Evolutionary conservation across 2,113 vertebrate genomes (phyloP).

Genomic region (Ochotona princeps): DNA sequence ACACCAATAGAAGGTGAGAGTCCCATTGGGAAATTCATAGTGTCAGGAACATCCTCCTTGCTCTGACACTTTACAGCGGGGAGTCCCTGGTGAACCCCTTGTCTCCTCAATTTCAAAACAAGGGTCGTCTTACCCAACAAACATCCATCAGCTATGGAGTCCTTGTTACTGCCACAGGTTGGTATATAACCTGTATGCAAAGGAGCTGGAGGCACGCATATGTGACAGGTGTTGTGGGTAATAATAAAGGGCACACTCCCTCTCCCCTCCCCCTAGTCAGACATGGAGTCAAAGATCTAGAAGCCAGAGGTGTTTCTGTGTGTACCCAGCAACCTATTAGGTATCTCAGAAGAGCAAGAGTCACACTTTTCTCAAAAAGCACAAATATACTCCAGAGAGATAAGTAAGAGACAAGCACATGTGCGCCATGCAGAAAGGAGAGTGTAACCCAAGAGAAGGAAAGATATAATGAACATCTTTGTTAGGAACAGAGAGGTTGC

Average conservation of each 20-base stretch:
- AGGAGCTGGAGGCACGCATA: not conserved
- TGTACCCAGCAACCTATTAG: fast-evolving
- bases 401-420: too few relatives aligned
- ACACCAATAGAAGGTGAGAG: not conserved
- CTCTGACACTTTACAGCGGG: not conserved
- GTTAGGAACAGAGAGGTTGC: not conserved
- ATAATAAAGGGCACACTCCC: not conserved
- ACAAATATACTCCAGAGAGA: not conserved
- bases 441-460: not conserved
- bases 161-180: not conserved
- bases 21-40: not conserved
- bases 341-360: not conserved
- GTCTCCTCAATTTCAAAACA: not conserved
- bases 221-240: not conserved
- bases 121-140: not conserved
- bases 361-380: not conserved
- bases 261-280: not conserved
- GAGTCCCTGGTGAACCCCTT: not conserved
- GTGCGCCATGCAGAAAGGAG: not conserved
- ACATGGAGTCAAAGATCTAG: not conserved
- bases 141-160: not conserved
- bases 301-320: not conserved
- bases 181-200: not conserved
- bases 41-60: not conserved
- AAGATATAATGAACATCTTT: not conserved